These are phyloP conservation scores for Albula glossodonta DNA, from an alignment of 2,113 vertebrate species.

Conservation along the genomic window DNA sequence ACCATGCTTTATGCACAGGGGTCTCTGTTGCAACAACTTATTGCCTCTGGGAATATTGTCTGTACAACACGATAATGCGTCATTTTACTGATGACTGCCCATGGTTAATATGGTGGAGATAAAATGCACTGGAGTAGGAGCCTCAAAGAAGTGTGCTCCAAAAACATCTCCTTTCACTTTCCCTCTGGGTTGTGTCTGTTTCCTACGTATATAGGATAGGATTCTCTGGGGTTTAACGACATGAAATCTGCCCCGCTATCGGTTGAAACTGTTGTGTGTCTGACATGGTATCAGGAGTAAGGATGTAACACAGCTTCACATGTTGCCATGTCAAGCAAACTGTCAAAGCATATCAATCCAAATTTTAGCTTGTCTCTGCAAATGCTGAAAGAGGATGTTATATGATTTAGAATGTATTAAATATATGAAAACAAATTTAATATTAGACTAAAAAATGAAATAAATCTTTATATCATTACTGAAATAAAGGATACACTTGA, in stretches of 20 bases:
- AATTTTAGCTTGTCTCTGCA: no score
- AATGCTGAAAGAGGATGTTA: no score
- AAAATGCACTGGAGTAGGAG: background rate
- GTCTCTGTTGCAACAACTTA: background rate
- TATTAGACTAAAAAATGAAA: no score
- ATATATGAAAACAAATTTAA: no score
- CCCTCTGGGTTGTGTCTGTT: background rate
- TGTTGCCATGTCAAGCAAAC: no score
- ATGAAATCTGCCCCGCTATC: background rate
- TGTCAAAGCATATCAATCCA: no score
- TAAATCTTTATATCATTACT: no score
- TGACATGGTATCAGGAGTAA: background rate
- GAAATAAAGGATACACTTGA: no score
- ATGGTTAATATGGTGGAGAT: conserved; percentile 18
- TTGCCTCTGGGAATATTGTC: background rate
- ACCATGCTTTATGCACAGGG: background rate
- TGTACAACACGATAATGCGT: conserved; percentile 18
- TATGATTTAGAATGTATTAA: no score
- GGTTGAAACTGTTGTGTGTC: background rate
- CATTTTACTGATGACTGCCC: conserved; percentile 41
- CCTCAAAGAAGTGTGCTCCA: background rate
- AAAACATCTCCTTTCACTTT: background rate
- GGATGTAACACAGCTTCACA: no score
- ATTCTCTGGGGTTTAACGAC: background rate
- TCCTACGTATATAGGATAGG: background rate